Conservation (phyloP, 2,113 vertebrate genomes). For the Galemys pyrenaicus region DNA sequence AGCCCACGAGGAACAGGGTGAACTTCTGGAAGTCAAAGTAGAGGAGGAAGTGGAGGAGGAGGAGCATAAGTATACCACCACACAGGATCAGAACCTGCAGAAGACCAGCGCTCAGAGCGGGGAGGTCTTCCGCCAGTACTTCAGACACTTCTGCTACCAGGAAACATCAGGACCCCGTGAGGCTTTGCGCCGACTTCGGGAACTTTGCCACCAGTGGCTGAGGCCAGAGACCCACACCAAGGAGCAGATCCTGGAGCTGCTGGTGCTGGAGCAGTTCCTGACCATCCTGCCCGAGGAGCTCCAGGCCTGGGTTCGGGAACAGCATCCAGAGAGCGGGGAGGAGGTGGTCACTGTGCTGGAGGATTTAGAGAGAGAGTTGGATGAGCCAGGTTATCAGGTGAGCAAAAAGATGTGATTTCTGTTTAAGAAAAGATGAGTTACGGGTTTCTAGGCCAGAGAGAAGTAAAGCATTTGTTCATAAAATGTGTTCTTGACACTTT, state of each 20-base stretch:
- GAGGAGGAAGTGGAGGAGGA: background rate
- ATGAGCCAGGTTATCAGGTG: constrained; percentile 43
- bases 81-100: background rate
- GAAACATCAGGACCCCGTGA: constrained; percentile 58
- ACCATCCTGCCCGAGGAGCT: constrained; percentile 49
- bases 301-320: constrained; percentile 45
- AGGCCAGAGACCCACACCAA: constrained; percentile 36
- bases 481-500: background rate
- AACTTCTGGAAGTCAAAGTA: constrained; percentile 38
- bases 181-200: background rate
- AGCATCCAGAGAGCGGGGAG: constrained; percentile 38
- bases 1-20: background rate
- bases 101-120: background rate
- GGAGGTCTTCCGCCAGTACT: constrained; percentile 39
- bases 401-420: background rate
- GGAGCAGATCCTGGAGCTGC: constrained; percentile 64
- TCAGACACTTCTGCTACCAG: constrained; percentile 52
- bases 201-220: constrained; percentile 57
- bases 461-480: background rate
- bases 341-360: constrained; percentile 57
- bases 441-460: background rate
- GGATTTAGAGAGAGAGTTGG: constrained; percentile 62
- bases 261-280: constrained; percentile 67
- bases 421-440: background rate
- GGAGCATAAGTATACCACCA: background rate